Evolutionary conservation across 2,797 vertebrate species (phyloP), one percentile per base, ranked within the genome.

Genomic region (Enteromius afrohamiltoni): DNA sequence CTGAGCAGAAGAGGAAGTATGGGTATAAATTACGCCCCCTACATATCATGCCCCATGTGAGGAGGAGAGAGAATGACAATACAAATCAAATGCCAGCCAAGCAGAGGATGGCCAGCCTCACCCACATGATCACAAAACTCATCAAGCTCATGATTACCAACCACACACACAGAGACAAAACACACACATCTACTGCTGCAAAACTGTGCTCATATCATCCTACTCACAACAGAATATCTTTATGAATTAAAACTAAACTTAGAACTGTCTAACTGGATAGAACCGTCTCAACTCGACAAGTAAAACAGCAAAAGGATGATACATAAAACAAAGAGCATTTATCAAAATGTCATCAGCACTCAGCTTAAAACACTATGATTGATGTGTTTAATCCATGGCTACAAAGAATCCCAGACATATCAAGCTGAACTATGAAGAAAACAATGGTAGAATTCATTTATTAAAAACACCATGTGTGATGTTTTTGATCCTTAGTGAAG

Each of bases 11-110:
- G 69, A 80, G 84, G 76, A 81, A 80, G 47, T 70, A 79, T 49
- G 47, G 29, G 75, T 85, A 88, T 88, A 86, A 80, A 89, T 86
- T 71, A 86, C 68, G 29, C 34, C 37, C 79, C 82, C 17, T 79
- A 60, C 40, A 82, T 70, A 85, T 47, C 73, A 53, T 34, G 40
- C 26, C 77, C 69, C 58, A 29, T 68, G 53, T 37, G 58, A 26
- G 14, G 49, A 86, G 60, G 55, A 51, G 37, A 42, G 7, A 23
- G 70, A 80, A 2, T 58, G 47, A 47, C 40, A 23, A 17, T 51
- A 74, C 31, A 84, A 76, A 76, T 88, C 55, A 80, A 79, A 80
- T 47, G 37, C 11, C n/a, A 80, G 70, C 47, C 55, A 83, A 81
- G 76, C 55, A 67, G 76, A 86, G 37, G 16, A 49, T 55, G 19